Conservation (phyloP, 2,113 vertebrate genomes). For the Cyprinodon brontotheroides region DNA sequence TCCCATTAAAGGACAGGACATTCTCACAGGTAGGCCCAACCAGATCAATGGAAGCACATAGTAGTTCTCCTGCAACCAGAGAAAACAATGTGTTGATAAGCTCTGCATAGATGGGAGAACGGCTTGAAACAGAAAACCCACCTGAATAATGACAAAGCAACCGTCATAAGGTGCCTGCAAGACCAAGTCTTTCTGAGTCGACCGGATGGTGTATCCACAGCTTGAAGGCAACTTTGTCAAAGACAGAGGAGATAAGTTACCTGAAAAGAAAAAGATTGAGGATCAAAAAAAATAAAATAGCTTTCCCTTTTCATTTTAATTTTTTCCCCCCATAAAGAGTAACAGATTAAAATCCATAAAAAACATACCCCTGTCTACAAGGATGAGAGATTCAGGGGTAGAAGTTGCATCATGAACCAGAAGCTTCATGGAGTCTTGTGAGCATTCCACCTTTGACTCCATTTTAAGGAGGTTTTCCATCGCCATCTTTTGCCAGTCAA, state of each 20-base stretch:
- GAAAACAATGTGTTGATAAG: fast-evolving
- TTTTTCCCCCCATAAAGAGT: too few relatives aligned
- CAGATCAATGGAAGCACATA: constrained; percentile 71
- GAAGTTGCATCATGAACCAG: constrained; percentile 49
- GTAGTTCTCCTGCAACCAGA: constrained; percentile 54
- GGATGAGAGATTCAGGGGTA: constrained; percentile 46
- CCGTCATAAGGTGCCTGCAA: constrained; percentile 74
- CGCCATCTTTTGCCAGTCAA: background rate
- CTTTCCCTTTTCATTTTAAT: too few relatives aligned
- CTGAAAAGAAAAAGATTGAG: background rate
- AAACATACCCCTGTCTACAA: constrained; percentile 66
- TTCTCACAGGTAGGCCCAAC: constrained; percentile 67
- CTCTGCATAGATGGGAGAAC: too few relatives aligned
- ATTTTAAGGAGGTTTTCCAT: constrained; percentile 60
- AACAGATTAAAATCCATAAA: background rate
- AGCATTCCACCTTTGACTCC: constrained; percentile 77
- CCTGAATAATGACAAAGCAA: constrained; percentile 72
- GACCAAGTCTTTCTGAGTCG: constrained; percentile 48
- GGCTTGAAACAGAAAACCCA: constrained; percentile 21
- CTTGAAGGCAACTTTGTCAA: constrained; percentile 69
- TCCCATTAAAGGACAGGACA: constrained; percentile 68
- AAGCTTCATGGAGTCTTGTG: constrained; percentile 67
- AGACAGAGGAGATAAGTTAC: constrained; percentile 60
- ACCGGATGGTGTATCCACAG: constrained; percentile 72
- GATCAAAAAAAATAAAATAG: background rate